These are phyloP conservation scores for Ariopsis seemanni DNA, from an alignment of 2,113 vertebrate genomes.

Conservation along the genomic window DNA sequence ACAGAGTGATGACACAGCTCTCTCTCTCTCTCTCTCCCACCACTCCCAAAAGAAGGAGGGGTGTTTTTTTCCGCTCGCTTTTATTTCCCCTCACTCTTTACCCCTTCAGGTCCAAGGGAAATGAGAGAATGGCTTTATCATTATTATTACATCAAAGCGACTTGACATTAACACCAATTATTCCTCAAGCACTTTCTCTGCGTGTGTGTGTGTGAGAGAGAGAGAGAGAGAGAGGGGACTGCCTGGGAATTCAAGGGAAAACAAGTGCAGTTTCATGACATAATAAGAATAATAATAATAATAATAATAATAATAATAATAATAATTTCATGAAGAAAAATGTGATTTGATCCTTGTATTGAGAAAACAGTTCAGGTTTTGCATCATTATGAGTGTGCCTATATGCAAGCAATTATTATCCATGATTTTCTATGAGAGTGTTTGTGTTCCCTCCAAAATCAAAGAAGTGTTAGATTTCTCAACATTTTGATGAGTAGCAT, in stretches of 20 bases:
- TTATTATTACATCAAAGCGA: constrained; percentile 7
- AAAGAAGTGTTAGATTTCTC: not conserved
- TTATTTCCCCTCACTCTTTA: constrained; percentile 2
- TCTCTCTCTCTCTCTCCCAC: not conserved
- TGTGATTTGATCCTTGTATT: not conserved
- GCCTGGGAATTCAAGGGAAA: constrained; percentile 23
- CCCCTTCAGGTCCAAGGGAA: not conserved
- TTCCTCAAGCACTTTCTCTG: not conserved
- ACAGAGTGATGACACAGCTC: not conserved
- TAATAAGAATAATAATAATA: no score
- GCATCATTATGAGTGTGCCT: not conserved
- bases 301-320: no score
- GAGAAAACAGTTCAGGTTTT: not conserved
- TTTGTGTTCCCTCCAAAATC: not conserved
- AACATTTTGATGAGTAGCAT: not conserved
- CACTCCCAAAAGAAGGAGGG: not conserved
- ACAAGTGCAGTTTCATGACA: not conserved
- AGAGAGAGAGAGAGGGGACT: constrained; percentile 22
- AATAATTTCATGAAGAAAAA: not conserved
- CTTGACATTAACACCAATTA: constrained; percentile 28
- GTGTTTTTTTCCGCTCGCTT: not conserved
- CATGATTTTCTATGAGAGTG: not conserved
- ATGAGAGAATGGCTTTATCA: constrained; percentile 1
- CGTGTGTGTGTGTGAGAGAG: not conserved
- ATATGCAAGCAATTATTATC: not conserved